Evolutionary conservation across 2,888 invertebrate genomes (phyloP), one percentile per base, ranked within the genome.

Genomic region (Eledone cirrhosa): DNA sequence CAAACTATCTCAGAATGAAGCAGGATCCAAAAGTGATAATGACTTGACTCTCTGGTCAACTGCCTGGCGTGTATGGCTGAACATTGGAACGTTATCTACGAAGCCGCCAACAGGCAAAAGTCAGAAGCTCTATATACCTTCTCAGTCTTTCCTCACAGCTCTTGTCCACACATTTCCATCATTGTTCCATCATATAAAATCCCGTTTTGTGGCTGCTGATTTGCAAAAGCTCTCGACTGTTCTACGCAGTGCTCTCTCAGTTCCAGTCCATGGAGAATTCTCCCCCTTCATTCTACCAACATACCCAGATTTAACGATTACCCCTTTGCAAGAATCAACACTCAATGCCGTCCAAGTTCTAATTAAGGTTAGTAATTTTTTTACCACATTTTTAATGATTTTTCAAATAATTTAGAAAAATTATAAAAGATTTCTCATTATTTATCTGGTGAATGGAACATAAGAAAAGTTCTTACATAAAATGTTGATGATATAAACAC

Each of bases 101-200:
- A 92, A 89, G 78, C 93, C 93, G 74, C 92, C 93, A 5, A 91
- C 92, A 77, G 77, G 81, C 72, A 80, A 80, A 41, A 83, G 82
- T 22, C 80, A 81, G 29, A 86, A 86, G 90, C 91, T 94, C 82
- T 97, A 96, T 91, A 93, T 97, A 80, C 97, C 98, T 0, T 96
- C 97, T 31, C 96, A 98, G 88, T 95, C 95, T 81, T 99, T 97
- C 92, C 93, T 99, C 78, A 97, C 97, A 0, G 96, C 98, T 0
- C 92, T 98, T 24, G 95, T 98, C 84, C 97, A 98, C 91, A 97
- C 98, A 88, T 98, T 99, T 91, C 97, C 98, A 7, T 95, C 95
- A 80, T 94, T 99, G 80, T 98, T 97, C 92, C 95, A 95, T 84
- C 96, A 97, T 87, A 95, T 97, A 86, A 93, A 94, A 88, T 91